phyloP scores from a whole-genome alignment of 1,140 invertebrate genomes.

The Drosophila albomicans region DNA sequence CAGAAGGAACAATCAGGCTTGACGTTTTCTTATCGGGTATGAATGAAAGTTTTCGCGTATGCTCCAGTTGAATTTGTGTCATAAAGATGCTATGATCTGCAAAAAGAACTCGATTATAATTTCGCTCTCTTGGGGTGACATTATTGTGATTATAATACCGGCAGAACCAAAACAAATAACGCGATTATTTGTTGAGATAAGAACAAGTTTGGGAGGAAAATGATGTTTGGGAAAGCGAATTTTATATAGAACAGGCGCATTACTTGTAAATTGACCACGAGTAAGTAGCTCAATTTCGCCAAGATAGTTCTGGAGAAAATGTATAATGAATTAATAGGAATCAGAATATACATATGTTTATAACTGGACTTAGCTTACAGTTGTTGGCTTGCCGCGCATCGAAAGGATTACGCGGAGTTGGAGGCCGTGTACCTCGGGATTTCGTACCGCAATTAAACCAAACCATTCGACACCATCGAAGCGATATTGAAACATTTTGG shows the following conservation, averaged over 20 bases:
- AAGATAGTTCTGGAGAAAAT: conserved; percentile 65
- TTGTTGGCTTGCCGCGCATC: conserved; percentile 80
- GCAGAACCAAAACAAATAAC: conserved; percentile 73
- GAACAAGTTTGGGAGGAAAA: conserved; percentile 76
- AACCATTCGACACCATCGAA: conserved; percentile 81
- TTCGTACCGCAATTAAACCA: conserved; percentile 71
- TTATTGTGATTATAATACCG: conserved; percentile 40
- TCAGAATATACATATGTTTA: too few relatives aligned
- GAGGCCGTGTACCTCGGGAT: conserved; percentile 63
- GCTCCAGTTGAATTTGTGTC: conserved; percentile 81
- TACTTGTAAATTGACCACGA: conserved; percentile 65
- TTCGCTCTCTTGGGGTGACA: too few relatives aligned
- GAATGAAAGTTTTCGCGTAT: conserved; percentile 76
- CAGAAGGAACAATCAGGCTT: conserved; percentile 11
- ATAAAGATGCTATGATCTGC: conserved; percentile 79
- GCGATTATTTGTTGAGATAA: conserved; percentile 73
- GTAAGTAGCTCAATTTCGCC: conserved; percentile 80
- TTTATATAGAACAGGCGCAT: conserved; percentile 72
- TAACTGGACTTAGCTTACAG: conserved; percentile 49
- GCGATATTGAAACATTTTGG: conserved; percentile 81
- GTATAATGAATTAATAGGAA: too few relatives aligned
- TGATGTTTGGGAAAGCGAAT: conserved; percentile 77
- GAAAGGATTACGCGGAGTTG: conserved; percentile 78
- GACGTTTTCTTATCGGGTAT: conserved; percentile 57
- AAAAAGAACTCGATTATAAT: background rate